These are phyloP conservation scores for Otolemur garnettii DNA, from an alignment of 2,113 vertebrate genomes.

Conservation along the genomic window DNA sequence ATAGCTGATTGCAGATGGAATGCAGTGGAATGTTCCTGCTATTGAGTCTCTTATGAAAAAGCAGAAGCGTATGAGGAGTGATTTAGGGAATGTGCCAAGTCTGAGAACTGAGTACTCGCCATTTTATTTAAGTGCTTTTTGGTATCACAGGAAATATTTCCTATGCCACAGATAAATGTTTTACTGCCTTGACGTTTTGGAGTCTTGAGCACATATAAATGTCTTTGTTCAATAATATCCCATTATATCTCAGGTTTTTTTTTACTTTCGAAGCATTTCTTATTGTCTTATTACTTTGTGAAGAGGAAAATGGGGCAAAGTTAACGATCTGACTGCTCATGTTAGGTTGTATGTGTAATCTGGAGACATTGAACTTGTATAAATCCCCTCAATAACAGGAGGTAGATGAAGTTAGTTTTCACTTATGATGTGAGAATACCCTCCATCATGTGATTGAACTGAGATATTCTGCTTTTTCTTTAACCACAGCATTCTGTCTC, in stretches of 20 bases:
- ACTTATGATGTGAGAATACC: neutral
- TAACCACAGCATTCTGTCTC: neutral
- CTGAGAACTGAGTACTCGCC: conserved; percentile 37
- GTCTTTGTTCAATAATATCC: conserved; percentile 62
- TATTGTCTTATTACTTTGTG: conserved; percentile 34
- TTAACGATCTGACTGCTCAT: neutral
- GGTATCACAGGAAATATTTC: conserved; percentile 41
- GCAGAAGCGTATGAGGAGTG: conserved; percentile 14
- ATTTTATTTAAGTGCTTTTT: conserved; percentile 45
- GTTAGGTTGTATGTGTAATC: neutral
- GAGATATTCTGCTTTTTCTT: neutral
- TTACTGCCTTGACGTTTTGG: conserved; percentile 68
- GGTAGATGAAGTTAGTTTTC: neutral
- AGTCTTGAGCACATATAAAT: conserved; percentile 8
- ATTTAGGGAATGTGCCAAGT: conserved; percentile 36
- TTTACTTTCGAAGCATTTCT: conserved; percentile 34
- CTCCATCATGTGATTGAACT: neutral
- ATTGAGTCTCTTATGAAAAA: conserved; percentile 66
- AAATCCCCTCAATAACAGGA: conserved; percentile 5
- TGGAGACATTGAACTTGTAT: neutral
- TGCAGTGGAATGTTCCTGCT: conserved; percentile 86
- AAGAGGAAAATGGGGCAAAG: conserved; percentile 43
- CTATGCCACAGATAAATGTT: conserved; percentile 31
- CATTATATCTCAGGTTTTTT: conserved; percentile 48
- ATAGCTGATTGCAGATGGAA: conserved; percentile 89